Evolutionary conservation across 2,797 vertebrate species (phyloP), one percentile per base, ranked within the genome.

Genomic region (Squalus acanthias): DNA sequence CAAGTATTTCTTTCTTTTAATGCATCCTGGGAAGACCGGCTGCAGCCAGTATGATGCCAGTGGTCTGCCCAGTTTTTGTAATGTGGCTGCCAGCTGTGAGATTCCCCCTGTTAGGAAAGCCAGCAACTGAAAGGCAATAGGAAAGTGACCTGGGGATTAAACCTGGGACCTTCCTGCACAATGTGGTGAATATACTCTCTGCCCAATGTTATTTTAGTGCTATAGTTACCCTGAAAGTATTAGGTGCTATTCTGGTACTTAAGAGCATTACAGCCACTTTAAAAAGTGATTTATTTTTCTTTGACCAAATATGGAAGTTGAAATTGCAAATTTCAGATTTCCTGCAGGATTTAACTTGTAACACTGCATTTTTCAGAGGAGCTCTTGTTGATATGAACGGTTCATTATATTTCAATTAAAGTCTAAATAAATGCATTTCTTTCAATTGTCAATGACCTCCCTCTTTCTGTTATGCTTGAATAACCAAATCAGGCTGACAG

Each of bases 331-430:
- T n/a, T 76, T 53, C 15, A 57, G 33, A 60, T 10, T 95, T 95
- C 15, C 70, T 76, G 12, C 50, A n/a, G 10, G 26, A n/a, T 92
- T 92, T 26, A 92, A 46, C 24, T 33, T 33, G 12, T n/a, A 33
- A 0, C 15, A 33, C 33, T 74, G 50, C 46, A 53, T 72, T 74
- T 53, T 74, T 29, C 94, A 95, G 94, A 74, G 4, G 46, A 76
- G 50, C 50, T 57, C 46, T 50, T 57, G 70, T 95, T 74, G 50
- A 57, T 60, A 57, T 57, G 50, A 95, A 60, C 2, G 53, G 69
- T 60, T 95, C 94, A 95, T 95, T 95, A 74, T 53, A 95, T 76
- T 95, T 95, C 29, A 95, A 95, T 76, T 95, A 95, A 76, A 74
- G 72, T 76, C 50, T 8, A 76, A 76, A 74, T 95, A n/a, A 74